phyloP scores from a whole-genome alignment of 2,113 vertebrate genomes.

The Taxidea taxus region DNA sequence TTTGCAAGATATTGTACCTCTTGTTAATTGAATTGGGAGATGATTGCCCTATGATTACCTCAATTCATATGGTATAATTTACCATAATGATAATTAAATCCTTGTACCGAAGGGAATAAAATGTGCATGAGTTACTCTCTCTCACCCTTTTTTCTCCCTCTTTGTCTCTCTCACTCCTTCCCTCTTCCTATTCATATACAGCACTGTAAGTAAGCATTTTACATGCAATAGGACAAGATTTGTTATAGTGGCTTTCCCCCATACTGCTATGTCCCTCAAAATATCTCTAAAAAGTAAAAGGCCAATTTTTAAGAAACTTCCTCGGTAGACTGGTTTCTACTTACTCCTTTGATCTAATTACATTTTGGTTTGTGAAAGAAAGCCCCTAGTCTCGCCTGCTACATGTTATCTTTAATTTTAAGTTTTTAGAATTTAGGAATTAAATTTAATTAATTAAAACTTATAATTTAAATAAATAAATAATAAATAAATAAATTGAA shows the following conservation, averaged over 20 bases:
- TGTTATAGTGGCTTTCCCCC: background rate
- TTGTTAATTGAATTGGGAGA: slow-evolving; percentile 68
- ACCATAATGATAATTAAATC: slow-evolving; percentile 67
- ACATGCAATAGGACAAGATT: background rate
- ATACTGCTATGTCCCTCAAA: background rate
- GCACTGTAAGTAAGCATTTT: slow-evolving; percentile 39
- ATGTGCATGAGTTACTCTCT: slow-evolving; percentile 9
- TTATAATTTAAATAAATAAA: too few species aligned
- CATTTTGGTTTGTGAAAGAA: background rate
- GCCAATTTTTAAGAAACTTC: background rate
- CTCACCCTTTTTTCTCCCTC: background rate
- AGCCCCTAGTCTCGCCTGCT: background rate
- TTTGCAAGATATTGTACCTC: slow-evolving; percentile 53
- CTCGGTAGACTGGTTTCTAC: background rate
- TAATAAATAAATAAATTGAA: too few species aligned
- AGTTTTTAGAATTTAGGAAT: background rate
- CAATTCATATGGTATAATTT: slow-evolving; percentile 65
- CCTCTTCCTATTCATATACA: background rate
- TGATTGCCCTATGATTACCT: slow-evolving; percentile 72
- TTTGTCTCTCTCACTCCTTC: background rate
- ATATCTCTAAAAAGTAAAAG: slow-evolving; percentile 5
- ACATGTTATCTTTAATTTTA: background rate
- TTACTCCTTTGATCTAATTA: slow-evolving; percentile 32
- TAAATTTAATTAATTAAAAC: too few species aligned
- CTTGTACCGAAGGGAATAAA: slow-evolving; percentile 48